Base-by-base conservation (phyloP, 2,113 vertebrate species). In the Hyla sarda region DNA sequence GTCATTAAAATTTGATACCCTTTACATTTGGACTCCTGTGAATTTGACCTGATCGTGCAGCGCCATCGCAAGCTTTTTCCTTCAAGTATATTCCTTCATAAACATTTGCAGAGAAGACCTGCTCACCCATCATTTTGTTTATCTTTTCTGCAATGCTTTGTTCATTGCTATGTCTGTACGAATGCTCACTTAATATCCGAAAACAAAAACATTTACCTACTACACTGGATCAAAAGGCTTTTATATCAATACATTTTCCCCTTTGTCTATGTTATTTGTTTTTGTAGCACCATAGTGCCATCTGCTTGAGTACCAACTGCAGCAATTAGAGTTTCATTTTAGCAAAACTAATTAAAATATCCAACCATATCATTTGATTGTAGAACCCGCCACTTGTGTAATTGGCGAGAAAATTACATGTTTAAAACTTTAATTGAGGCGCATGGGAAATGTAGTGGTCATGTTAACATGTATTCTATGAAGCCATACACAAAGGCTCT, bases 351-450 rank as follows among this genome's bases (percentile, higher is more conserved):
- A 82, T 82, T 71, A 82, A 82, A 82, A 82, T 69, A 82, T 71
- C 60, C 34, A 82, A 82, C 80, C 80, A 71, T 82, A 48, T 69
- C 80, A 82, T 82, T 81, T 52, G 80, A 69, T 82, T 69, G 80
- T 82, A 25, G 80, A 52, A 69, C 69, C 62, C 80, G 21, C 45
- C 80, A 67, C 60, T 82, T 65, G 79, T 82, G 60, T 82, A 82
- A 82, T 82, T 82, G 79, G 60, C 62, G 62, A 82, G 80, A 82
- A 82, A 82, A 82, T 67, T 67, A 82, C 80, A 82, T 82, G 80
- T 69, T 82, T 82, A 69, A 52, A 71, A 71, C 80, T 69, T 82
- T 82, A 69, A 82, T 82, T 82, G 41, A 82, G 45, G 45, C 80
- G 32, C 45, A 32, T 69, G 80, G 62, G 80, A 71, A 52, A 50